Percentiles rank a stretch among this genome's conserved stretches.
These are phyloP conservation scores for Catocala nupta DNA, from an alignment of 2,888 invertebrate genomes.

Conservation along the genomic window DNA sequence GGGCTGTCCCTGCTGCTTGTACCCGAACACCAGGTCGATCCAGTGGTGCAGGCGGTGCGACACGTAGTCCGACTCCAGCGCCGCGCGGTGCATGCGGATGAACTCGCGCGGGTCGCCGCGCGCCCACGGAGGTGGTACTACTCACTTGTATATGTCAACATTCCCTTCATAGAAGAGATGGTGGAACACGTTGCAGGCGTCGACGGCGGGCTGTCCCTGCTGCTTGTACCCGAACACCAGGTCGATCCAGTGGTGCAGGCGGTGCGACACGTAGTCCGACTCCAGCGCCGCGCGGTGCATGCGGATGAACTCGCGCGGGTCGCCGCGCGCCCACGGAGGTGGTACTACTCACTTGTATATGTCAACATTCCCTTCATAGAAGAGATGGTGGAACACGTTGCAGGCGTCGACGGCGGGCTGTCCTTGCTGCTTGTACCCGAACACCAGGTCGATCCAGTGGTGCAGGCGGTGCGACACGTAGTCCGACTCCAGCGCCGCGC, in stretches of 20 bases:
- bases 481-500: constrained; percentile 98
- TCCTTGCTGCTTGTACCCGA: constrained; percentile 98
- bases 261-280: constrained; percentile 98
- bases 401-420: constrained; percentile 95
- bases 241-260: constrained; percentile 99
- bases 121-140: constrained; percentile 98
- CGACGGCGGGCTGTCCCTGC: constrained; percentile 95
- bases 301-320: constrained; percentile 98
- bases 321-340: constrained; percentile 98
- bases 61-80: constrained; percentile 98
- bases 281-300: constrained; percentile 97
- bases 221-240: constrained; percentile 99
- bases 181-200: constrained; percentile 98
- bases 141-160: constrained; percentile 98
- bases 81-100: constrained; percentile 96
- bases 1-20: constrained; percentile 95
- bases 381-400: constrained; percentile 99
- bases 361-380: constrained; percentile 99
- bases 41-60: constrained; percentile 99
- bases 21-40: constrained; percentile 99
- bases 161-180: constrained; percentile 99
- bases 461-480: constrained; percentile 98
- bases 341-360: constrained; percentile 98
- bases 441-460: constrained; percentile 99
- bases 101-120: constrained; percentile 98